Conservation (phyloP, 2,797 vertebrate species). For the Simalia tracyae region DNA sequence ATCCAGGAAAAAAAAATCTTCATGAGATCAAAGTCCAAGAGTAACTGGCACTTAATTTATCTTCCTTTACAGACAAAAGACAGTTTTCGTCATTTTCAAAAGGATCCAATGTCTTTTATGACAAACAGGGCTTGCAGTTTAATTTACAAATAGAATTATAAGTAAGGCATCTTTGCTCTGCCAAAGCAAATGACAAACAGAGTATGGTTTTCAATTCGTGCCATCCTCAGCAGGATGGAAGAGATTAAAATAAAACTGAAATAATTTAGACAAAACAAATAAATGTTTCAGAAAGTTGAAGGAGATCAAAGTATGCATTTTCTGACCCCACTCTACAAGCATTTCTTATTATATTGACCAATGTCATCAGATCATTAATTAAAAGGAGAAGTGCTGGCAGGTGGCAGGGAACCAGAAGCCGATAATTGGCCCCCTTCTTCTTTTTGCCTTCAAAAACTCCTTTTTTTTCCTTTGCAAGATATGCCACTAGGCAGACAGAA, state of each 20-base stretch:
- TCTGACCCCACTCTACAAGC: constrained; percentile 87
- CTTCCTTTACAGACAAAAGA: constrained; percentile 87
- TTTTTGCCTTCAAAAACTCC: constrained; percentile 80
- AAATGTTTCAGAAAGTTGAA: constrained; percentile 85
- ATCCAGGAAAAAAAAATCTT: constrained; percentile 70
- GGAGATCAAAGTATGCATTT: constrained; percentile 83
- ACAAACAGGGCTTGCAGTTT: constrained; percentile 89
- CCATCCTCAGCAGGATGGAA: constrained; percentile 73
- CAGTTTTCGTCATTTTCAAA: constrained; percentile 90
- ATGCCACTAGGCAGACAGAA: constrained; percentile 94
- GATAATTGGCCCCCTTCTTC: constrained; percentile 97
- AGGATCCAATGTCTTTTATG: constrained; percentile 86
- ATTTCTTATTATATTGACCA: constrained; percentile 93
- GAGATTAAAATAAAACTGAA: constrained; percentile 79
- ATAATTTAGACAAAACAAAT: constrained; percentile 87
- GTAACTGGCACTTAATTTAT: constrained; percentile 92
- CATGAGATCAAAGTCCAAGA: constrained; percentile 88
- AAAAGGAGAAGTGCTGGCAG: constrained; percentile 93
- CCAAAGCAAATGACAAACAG: constrained; percentile 76
- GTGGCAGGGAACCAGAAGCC: constrained; percentile 90
- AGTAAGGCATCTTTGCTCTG: constrained; percentile 78
- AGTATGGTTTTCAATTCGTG: constrained; percentile 71
- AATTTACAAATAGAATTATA: constrained; percentile 90
- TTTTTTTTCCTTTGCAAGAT: constrained; percentile 78
- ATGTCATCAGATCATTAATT: constrained; percentile 94